Percentiles rank a stretch among this genome's conserved stretches.
phyloP scores from a whole-genome alignment of 1,140 invertebrate species.

The Trichonephila clavata region DNA sequence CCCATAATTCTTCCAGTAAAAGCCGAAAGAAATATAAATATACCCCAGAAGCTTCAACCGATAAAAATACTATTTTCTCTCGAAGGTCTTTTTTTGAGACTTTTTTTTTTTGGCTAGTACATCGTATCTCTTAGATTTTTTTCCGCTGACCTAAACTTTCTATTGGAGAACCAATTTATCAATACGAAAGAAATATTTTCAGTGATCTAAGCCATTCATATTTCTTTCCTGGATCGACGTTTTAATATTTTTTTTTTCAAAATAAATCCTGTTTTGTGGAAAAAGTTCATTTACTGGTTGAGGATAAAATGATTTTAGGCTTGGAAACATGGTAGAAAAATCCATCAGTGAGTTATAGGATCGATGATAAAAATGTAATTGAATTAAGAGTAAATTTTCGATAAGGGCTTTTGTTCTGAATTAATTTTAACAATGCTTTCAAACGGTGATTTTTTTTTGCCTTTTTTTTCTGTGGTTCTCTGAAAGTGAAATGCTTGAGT shows the following conservation, averaged over 20 bases:
- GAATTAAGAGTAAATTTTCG: too few relatives aligned
- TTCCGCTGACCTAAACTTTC: slow-evolving; percentile 2
- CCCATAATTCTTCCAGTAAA: neutral
- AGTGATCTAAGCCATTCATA: neutral
- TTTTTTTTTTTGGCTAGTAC: neutral
- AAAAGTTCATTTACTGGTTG: neutral
- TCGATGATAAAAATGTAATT: too few relatives aligned
- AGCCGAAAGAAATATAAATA: neutral
- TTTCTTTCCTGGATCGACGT: neutral
- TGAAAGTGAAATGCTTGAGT: too few relatives aligned
- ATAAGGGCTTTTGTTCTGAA: too few relatives aligned
- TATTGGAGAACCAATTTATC: neutral
- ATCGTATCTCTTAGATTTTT: neutral
- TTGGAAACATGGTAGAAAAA: too few relatives aligned
- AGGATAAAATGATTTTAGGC: too few relatives aligned
- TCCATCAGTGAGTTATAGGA: too few relatives aligned
- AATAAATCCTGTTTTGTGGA: neutral
- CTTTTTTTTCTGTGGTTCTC: too few relatives aligned
- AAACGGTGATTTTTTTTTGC: too few relatives aligned
- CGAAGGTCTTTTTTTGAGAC: neutral
- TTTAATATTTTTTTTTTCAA: neutral
- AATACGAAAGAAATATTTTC: slow-evolving; percentile 4
- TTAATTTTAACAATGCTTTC: too few relatives aligned
- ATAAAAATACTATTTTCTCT: slow-evolving; percentile 4
- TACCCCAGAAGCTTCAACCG: neutral